Conservation (phyloP, 1,140 invertebrate species). For the Bradynema listronoti region DNA sequence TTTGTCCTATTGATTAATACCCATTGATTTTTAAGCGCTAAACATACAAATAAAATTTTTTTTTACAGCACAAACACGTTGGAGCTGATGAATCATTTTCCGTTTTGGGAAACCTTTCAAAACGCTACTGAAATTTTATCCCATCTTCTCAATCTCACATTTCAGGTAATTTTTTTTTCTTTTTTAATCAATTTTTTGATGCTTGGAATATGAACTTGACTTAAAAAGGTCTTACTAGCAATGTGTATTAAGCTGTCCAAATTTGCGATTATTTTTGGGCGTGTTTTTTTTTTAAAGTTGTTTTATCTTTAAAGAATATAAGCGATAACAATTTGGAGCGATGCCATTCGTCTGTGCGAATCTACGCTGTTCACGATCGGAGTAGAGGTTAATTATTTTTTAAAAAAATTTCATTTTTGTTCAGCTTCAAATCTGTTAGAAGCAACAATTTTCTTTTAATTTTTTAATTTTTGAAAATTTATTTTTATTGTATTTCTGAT, state of each 20-base stretch:
- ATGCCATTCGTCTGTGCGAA: conserved; percentile 48
- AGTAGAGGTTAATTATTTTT: conserved; percentile 15
- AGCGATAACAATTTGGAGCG: conserved; percentile 41
- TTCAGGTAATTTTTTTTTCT: no score
- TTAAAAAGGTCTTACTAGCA: no score
- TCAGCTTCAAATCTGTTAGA: no score
- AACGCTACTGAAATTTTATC: conserved; percentile 19
- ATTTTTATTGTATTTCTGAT: conserved; percentile 2
- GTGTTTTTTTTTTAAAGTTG: no score
- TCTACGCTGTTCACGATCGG: conserved; percentile 47
- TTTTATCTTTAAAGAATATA: conserved; percentile 35
- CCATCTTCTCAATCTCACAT: background rate
- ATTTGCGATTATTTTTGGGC: no score
- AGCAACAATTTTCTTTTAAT: no score
- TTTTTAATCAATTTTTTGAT: conserved; percentile 1
- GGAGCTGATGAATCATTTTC: conserved; percentile 56
- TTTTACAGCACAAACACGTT: conserved; percentile 48
- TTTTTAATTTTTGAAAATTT: conserved; percentile 19
- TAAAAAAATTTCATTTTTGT: no score
- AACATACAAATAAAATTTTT: background rate
- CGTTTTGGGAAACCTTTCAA: conserved; percentile 54
- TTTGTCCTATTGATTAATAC: background rate
- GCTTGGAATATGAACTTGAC: no score
- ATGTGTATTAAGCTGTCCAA: no score
- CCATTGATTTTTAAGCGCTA: background rate